These are phyloP conservation scores for Toxotes chatareus DNA, from an alignment of 2,113 vertebrate genomes.

Conservation along the genomic window DNA sequence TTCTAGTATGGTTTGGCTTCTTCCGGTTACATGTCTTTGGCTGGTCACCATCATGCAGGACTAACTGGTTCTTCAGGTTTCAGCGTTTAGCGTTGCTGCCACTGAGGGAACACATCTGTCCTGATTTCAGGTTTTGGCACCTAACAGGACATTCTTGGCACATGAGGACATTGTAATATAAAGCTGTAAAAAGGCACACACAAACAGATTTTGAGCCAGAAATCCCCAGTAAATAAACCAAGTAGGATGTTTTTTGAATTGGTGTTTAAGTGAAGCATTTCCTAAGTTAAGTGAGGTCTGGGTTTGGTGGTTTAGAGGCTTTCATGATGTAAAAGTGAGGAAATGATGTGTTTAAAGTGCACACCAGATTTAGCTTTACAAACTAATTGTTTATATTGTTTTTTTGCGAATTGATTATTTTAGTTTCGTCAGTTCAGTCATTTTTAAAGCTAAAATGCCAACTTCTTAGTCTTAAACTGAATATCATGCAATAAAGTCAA, in stretches of 20 bases:
- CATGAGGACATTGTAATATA: background rate
- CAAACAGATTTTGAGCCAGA: background rate
- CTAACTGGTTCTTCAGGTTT: constrained; percentile 15
- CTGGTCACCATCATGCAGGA: background rate
- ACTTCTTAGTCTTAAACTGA: background rate
- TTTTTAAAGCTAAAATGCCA: no score
- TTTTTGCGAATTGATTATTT: no score
- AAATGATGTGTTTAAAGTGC: background rate
- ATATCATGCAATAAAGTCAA: no score
- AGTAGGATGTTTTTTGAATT: background rate
- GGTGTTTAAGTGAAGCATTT: background rate
- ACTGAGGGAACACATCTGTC: rapidly evolving
- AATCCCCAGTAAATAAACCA: background rate
- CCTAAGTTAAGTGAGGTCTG: no score
- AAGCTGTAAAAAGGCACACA: background rate
- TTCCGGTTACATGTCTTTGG: rapidly evolving
- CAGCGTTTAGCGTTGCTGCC: rapidly evolving
- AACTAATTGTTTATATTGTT: no score
- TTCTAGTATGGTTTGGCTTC: background rate
- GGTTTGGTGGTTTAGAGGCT: background rate
- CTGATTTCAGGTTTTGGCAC: background rate
- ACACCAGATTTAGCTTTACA: background rate
- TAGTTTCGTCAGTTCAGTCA: no score
- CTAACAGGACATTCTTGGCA: background rate
- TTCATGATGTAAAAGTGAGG: background rate